These are phyloP conservation scores for Centruroides sculpturatus DNA, from an alignment of 1,140 invertebrate genomes.

Conservation along the genomic window DNA sequence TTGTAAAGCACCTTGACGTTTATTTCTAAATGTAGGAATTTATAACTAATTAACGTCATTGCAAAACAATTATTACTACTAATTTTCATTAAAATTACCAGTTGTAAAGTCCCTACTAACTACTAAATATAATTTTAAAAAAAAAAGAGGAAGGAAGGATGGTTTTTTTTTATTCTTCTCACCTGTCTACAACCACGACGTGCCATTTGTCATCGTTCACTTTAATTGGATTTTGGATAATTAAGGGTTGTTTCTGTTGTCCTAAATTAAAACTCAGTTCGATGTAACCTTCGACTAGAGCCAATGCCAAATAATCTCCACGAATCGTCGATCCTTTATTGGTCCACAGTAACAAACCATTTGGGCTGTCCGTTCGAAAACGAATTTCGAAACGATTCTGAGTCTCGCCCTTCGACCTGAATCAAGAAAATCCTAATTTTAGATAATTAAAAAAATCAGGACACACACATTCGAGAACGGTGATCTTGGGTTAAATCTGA, in stretches of 20 bases:
- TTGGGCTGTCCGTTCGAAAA: conserved; percentile 5
- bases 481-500: no score
- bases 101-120: no score
- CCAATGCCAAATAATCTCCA: conserved; percentile 43
- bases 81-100: neutral
- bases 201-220: conserved; percentile 62
- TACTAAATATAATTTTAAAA: no score
- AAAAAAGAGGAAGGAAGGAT: no score
- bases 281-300: conserved; percentile 42
- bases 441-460: no score
- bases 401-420: neutral
- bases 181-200: conserved; percentile 39
- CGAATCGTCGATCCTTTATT: conserved; percentile 20
- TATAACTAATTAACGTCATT: conserved; percentile 28
- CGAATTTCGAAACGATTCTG: conserved; percentile 8
- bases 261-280: conserved; percentile 49
- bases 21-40: conserved; percentile 37
- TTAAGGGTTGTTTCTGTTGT: conserved; percentile 37
- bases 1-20: conserved; percentile 47
- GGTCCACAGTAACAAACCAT: conserved; percentile 12
- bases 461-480: no score
- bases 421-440: no score
- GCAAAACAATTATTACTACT: neutral
- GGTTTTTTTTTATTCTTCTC: neutral
- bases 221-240: conserved; percentile 32